Base-by-base conservation (phyloP, 2,797 vertebrate genomes). In the Falco novaeseelandiae region DNA sequence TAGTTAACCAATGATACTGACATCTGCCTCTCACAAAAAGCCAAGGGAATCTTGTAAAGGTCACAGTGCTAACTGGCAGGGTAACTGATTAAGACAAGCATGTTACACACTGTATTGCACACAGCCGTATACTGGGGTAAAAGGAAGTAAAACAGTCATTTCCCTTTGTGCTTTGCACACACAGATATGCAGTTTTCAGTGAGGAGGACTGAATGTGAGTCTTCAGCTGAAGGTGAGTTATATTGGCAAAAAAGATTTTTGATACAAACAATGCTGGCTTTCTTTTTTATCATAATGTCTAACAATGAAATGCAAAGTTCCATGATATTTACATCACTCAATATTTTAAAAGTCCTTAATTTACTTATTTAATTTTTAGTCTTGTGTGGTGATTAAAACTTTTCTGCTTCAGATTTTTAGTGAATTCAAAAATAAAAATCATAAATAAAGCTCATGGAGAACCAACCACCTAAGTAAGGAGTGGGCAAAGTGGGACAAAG, bases 51-150 rank as follows among this genome's bases (percentile, higher is more conserved):
- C 57, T 61, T 59, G n/a, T 87, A 91, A 96, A 95, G 49, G 83
- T 95, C 94, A 93, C 30, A 54, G 61, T 58, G 67, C 54, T 93
- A 96, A 94, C 59, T 69, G 42, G 14, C 57, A 74, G 74, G 81
- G 65, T 34, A 96, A 84, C 67, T 92, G 88, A 95, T 93, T 97
- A 96, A 96, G 78, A 90, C 74, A 91, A 89, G 74, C 46, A 38
- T 92, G 17, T 58, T 87, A 63, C 26, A 74, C 78, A 88, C 22
- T 81, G 48, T n/a, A 72, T 34, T 21, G 25, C 23, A 14, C 52
- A 55, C 38, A 82, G 23, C 32, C 26, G 6, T 29, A 40, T 29
- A 40, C 8, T 36, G 22, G 18, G 34, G 3, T 42, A 44, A 81
- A 71, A 19, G 57, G 40, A 71, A 70, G 32, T 15, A 76, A 80